Base-by-base conservation (phyloP, 2,113 vertebrate genomes). In the Microtus montanus region DNA sequence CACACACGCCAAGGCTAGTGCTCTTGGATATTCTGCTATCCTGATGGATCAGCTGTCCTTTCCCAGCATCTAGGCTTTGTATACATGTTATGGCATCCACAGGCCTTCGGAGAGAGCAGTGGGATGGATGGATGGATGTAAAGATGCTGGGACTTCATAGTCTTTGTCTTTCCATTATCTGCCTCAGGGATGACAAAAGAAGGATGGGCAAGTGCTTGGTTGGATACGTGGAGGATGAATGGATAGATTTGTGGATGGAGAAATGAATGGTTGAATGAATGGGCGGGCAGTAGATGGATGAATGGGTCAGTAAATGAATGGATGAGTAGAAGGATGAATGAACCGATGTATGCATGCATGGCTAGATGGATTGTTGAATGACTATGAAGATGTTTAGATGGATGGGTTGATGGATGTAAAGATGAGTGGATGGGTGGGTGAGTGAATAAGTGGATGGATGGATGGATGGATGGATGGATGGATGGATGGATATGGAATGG, bases 21-120 rank as follows among this genome's bases (percentile, higher is more conserved):
- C 12, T 38, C 47, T 5, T 17, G 10, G 17, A 6, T 26, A 6
- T 1, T 0, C 2, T 22, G 38, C 49, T 30, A 2, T 61, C 30
- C 1, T 38, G 22, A n/a, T 58, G 30, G 4, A 0, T 22, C 80
- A 30, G 73, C 54, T 5, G 22, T 58, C 52, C n/a, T 73, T 8
- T 38, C 20, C 70, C 2, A 30, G 52, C n/a, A 22, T 73, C 47
- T 38, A 26, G 14, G 49, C 33, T 30, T 15, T 38, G 14, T 14
- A n/a, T 35, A 15, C 44, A n/a, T 30, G 1, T 10, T 49, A 24
- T 52, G 75, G 14, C 47, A 54, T 52, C 30, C 13, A 7, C 24
- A 30, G 44, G 13, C 26, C 2, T 58, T 9, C 64, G 8, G 47
- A 58, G 66, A 35, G 35, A n/a, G 35, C 35, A 33, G 5, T 0